Percentiles rank a stretch among this genome's conserved stretches.
Conservation (phyloP, 2,113 vertebrate genomes). For the Erythrocebus patas region DNA sequence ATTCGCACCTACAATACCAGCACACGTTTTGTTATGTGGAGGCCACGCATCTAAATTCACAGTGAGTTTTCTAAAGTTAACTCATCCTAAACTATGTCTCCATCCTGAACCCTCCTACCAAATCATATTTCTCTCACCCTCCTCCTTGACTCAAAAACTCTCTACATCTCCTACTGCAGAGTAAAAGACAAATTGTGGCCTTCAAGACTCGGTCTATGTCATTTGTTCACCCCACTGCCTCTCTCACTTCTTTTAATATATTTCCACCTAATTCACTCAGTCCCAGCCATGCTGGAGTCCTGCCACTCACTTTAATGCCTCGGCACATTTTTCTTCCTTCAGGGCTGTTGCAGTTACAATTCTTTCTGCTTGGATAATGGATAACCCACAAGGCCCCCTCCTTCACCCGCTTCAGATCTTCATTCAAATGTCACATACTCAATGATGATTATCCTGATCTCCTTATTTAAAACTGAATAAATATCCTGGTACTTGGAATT, state of each 20-base stretch:
- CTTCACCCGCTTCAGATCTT: neutral
- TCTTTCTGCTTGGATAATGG: too few species aligned
- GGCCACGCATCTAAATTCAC: neutral
- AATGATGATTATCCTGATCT: neutral
- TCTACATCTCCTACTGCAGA: neutral
- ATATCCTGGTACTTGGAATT: neutral
- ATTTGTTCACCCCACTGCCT: neutral
- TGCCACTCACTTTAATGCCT: neutral
- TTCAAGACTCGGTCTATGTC: too few species aligned
- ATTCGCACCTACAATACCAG: neutral
- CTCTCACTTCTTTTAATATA: neutral
- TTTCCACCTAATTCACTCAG: neutral
- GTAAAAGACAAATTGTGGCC: neutral
- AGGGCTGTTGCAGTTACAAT: neutral
- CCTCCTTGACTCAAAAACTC: neutral
- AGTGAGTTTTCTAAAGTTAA: neutral
- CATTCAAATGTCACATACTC: neutral
- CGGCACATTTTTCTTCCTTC: neutral
- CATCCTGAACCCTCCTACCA: neutral
- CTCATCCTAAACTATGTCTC: neutral
- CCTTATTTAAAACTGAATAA: neutral
- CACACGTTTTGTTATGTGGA: neutral
- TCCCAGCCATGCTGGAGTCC: accelerated
- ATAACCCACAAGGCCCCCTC: neutral
- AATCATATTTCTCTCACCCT: neutral